Evolutionary conservation across 2,888 invertebrate genomes (phyloP), one percentile per base, ranked within the genome.

Genomic region (Galerucella calmariensis): DNA sequence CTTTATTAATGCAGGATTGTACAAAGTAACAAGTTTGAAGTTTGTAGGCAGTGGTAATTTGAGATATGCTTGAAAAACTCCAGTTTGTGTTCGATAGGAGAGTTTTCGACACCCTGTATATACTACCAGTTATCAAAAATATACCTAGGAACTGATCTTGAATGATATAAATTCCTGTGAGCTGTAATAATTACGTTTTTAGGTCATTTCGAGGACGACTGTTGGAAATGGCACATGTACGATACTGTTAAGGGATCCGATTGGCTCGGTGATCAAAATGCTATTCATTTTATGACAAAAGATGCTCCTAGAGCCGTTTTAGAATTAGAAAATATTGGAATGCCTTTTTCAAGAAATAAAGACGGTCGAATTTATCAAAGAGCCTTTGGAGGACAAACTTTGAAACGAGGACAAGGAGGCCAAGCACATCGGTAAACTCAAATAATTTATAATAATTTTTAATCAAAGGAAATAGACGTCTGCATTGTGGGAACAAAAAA

Each of bases 181-280:
- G 5, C 5, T 35, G 35, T 46, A 46, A 46, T 46, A 46, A 8
- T 2, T 46, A 20, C 2, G 53, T 56, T 63, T 75, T 59, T 63
- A 80, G 79, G 81, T 67, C 92, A 93, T 82, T 92, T 93, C 91
- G 93, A 93, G 82, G 90, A 90, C 1, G 94, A 94, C 83, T 89
- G 92, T 79, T 94, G 94, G 94, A 88, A 90, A 72, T 94, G 92
- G 90, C 94, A 94, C 83, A 92, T 93, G 90, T 93, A 90, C 80
- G 93, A 93, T 83, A 93, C 93, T 0, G 93, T 93, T 62, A 93
- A 93, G 86, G 94, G 94, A 24, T 93, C 93, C 46, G 94, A 94
- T 87, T 93, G 93, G 93, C 87, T 94, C 8, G 93, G 93, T 62
- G 93, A 93, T 85, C 93, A 89, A 81, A 92, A 94, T 86, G 93